These are phyloP conservation scores for Nibea albiflora DNA, from an alignment of 2,113 vertebrate species.

Conservation along the genomic window DNA sequence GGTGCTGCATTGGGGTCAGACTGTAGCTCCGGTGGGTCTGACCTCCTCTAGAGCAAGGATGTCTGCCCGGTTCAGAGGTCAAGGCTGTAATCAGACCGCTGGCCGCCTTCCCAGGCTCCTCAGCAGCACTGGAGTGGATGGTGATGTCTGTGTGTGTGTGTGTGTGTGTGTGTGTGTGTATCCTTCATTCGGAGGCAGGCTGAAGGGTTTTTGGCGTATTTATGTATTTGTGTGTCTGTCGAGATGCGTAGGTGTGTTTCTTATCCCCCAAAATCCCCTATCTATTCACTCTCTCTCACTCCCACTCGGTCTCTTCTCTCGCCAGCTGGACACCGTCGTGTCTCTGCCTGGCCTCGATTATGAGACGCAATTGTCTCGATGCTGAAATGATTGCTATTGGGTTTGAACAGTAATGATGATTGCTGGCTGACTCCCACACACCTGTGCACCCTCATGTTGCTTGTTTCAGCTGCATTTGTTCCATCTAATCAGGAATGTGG, in stretches of 20 bases:
- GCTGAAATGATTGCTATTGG: slow-evolving; percentile 78
- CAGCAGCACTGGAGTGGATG: slow-evolving; percentile 42
- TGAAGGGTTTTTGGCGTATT: slow-evolving; percentile 49
- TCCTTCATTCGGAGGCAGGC: slow-evolving; percentile 33
- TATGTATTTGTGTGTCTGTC: slow-evolving; percentile 44
- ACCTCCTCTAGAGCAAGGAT: slow-evolving; percentile 76
- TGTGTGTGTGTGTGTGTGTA: slow-evolving; percentile 5
- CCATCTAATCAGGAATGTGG: slow-evolving; percentile 69
- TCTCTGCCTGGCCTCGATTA: slow-evolving; percentile 73
- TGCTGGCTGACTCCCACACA: slow-evolving; percentile 77
- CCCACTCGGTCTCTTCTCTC: slow-evolving; percentile 42
- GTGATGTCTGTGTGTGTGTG: slow-evolving; percentile 25
- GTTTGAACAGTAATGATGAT: slow-evolving; percentile 78
- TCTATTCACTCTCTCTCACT: slow-evolving; percentile 46
- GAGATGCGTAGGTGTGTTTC: slow-evolving; percentile 22
- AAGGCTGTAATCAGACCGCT: slow-evolving; percentile 81
- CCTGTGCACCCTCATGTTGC: slow-evolving; percentile 71
- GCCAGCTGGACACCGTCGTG: slow-evolving; percentile 73
- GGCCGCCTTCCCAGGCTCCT: slow-evolving; percentile 81
- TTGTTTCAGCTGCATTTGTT: slow-evolving; percentile 67
- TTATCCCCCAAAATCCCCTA: slow-evolving; percentile 13
- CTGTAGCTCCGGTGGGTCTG: slow-evolving; percentile 77
- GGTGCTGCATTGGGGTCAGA: slow-evolving; percentile 75
- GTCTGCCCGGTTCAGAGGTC: slow-evolving; percentile 77
- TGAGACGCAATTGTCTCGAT: slow-evolving; percentile 68